Evolutionary conservation across 1,140 invertebrate genomes (phyloP), one percentile per base, ranked within the genome.

Genomic region (Aphelenchoides besseyi): DNA sequence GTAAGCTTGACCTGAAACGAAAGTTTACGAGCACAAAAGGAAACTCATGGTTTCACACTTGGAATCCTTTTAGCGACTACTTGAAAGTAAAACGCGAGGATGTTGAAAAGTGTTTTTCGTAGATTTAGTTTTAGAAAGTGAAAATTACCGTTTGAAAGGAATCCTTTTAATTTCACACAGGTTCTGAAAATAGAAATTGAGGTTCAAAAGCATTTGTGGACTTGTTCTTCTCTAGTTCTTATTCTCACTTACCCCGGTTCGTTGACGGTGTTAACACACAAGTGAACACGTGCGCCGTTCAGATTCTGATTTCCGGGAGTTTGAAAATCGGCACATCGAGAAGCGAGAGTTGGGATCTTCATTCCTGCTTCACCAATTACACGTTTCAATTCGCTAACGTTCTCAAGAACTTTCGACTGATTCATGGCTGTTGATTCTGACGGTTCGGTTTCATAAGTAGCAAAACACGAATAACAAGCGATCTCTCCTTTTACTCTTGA

Each of bases 151-250:
- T 77, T 77, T 29, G 72, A 67, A 48, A 66, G 52, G 55, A 12
- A 35, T 28, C 76, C 76, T 61, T 77, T 79, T 18, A 78, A 70
- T 53, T 78, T 78, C 3, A 78, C 76, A 32, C 76, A 78, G 8
- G 76, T 74, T 26, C n/a, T n/a, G n/a, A n/a, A n/a, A n/a, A n/a
- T n/a, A n/a, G n/a, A n/a, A n/a, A n/a, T n/a, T n/a, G n/a, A n/a
- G n/a, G n/a, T n/a, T n/a, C n/a, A n/a, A n/a, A n/a, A n/a, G n/a
- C n/a, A n/a, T n/a, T n/a, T n/a, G n/a, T n/a, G n/a, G n/a, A n/a
- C n/a, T n/a, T n/a, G n/a, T n/a, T n/a, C n/a, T n/a, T n/a, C n/a
- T n/a, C n/a, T n/a, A n/a, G n/a, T n/a, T n/a, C n/a, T n/a, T n/a
- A n/a, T n/a, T n/a, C n/a, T n/a, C n/a, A n/a, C n/a, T n/a, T n/a